Conservation (phyloP, 2,888 invertebrate genomes). For the Odontomyia ornata region DNA sequence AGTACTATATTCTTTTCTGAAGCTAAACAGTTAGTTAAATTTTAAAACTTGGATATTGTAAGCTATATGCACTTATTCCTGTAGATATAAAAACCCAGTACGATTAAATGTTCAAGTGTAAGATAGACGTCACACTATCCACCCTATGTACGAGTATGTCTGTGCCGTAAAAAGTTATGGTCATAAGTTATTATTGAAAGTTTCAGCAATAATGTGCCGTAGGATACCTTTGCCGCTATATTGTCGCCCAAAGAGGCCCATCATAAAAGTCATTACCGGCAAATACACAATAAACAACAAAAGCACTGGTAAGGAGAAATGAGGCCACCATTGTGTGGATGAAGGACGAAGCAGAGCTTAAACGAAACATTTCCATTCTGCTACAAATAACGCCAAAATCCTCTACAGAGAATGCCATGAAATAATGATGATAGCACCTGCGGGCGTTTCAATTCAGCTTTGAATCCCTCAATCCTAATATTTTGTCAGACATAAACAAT, state of each 20-base stretch:
- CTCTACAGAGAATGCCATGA: slow-evolving; percentile 1
- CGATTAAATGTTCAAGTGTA: no score
- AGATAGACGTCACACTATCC: no score
- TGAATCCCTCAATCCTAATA: neutral
- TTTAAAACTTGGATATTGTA: no score
- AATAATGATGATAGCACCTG: slow-evolving; percentile 17
- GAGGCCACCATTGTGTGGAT: neutral
- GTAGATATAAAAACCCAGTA: no score
- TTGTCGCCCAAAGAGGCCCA: slow-evolving; percentile 8
- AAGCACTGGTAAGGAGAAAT: neutral
- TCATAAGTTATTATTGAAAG: slow-evolving; percentile 25
- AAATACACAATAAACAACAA: neutral
- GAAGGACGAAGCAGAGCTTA: neutral
- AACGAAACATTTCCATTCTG: slow-evolving; percentile 10
- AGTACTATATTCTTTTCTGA: no score
- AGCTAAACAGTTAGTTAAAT: no score
- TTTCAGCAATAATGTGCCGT: slow-evolving; percentile 22
- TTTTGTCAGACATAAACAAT: neutral
- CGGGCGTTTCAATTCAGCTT: slow-evolving; percentile 18
- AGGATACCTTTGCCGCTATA: slow-evolving; percentile 20
- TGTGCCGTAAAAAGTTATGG: slow-evolving; percentile 5
- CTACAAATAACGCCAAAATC: neutral
- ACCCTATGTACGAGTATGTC: no score
- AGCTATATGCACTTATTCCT: no score
- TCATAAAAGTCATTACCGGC: slow-evolving; percentile 7